phyloP scores from a whole-genome alignment of 2,888 invertebrate genomes.

The Encarsia formosa region DNA sequence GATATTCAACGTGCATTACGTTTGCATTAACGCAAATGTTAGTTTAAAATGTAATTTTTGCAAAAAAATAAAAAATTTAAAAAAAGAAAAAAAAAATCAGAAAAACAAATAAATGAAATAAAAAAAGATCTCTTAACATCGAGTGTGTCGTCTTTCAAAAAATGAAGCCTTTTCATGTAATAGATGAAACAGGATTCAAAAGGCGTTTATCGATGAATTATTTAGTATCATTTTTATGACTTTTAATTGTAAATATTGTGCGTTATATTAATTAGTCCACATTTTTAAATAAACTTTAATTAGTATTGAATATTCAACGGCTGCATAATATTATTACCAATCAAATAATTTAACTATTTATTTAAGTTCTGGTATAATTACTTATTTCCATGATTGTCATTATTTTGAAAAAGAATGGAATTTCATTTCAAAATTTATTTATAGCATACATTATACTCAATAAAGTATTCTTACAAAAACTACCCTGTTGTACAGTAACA shows the following conservation, averaged over 20 bases:
- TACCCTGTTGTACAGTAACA: slow-evolving; percentile 7
- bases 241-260: slow-evolving; percentile 28
- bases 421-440: slow-evolving; percentile 21
- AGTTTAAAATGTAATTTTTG: slow-evolving; percentile 33
- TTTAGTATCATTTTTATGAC: slow-evolving; percentile 28
- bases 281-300: slow-evolving; percentile 27
- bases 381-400: slow-evolving; percentile 4
- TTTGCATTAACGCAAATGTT: slow-evolving; percentile 31
- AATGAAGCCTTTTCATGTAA: slow-evolving; percentile 19
- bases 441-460: slow-evolving; percentile 22
- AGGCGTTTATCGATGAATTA: slow-evolving; percentile 25
- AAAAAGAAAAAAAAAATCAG: not conserved
- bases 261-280: slow-evolving; percentile 26
- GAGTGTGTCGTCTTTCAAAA: slow-evolving; percentile 22
- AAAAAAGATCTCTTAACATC: slow-evolving; percentile 29
- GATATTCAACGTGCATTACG: slow-evolving; percentile 30
- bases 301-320: slow-evolving; percentile 20
- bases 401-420: not conserved
- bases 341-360: not conserved
- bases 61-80: too few species aligned
- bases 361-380: not conserved
- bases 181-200: slow-evolving; percentile 14
- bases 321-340: slow-evolving; percentile 16
- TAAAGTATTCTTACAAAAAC: slow-evolving; percentile 25
- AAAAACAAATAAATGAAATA: too few species aligned